Evolutionary conservation across 2,113 vertebrate species (phyloP).

Genomic region (Eublepharis macularius): DNA sequence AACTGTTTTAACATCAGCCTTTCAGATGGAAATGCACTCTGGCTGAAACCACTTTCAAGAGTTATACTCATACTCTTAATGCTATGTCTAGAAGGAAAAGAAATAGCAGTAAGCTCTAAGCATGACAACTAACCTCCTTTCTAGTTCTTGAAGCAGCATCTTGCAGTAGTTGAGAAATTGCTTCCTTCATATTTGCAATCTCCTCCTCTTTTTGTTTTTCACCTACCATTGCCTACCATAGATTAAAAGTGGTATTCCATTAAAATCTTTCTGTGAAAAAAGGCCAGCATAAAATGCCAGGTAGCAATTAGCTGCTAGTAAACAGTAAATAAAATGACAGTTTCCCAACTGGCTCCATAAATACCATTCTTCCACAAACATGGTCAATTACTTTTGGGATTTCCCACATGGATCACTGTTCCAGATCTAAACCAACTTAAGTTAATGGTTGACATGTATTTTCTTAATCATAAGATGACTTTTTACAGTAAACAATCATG

Average conservation of each 20-base stretch:
- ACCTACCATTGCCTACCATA: constrained; percentile 81
- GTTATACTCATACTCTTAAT: background rate
- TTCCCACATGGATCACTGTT: background rate
- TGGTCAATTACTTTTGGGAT: background rate
- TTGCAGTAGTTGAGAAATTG: constrained; percentile 82
- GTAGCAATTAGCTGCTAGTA: background rate
- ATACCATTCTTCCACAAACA: background rate
- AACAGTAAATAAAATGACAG: background rate
- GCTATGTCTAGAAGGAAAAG: background rate
- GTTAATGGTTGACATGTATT: background rate
- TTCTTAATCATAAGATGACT: background rate
- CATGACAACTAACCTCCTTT: constrained; percentile 79
- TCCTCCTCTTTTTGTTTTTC: constrained; percentile 90
- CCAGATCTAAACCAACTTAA: background rate
- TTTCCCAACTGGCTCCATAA: background rate
- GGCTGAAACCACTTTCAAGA: background rate
- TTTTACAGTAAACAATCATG: background rate
- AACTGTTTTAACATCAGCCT: background rate
- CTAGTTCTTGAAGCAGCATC: constrained; percentile 80
- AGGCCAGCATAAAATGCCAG: background rate
- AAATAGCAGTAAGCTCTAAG: accelerated
- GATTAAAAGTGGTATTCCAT: background rate
- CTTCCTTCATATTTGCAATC: constrained; percentile 84
- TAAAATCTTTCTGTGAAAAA: background rate
- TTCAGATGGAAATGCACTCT: background rate